Evolutionary conservation across 2,113 vertebrate species (phyloP), one percentile per base, ranked within the genome.

Genomic region (Indicator indicator): DNA sequence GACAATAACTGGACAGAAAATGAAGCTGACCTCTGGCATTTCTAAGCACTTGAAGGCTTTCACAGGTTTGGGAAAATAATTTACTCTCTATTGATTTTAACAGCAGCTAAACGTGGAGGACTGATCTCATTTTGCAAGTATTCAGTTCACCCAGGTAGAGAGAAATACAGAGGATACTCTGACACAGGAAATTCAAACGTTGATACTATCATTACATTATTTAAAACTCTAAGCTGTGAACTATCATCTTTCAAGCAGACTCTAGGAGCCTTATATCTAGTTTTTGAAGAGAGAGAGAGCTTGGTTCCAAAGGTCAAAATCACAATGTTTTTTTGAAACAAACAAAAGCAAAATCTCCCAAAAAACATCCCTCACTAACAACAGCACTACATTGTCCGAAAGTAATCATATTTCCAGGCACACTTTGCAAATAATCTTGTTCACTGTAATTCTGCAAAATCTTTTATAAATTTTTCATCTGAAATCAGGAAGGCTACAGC

Each of bases 401-500:
- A 88, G 68, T 74, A 95, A 92, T 78, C 83, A 44, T 72, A 83
- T 82, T 88, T 97, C 89, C 72, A 95, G 74, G 62, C 81, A 93
- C 67, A 90, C 55, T 81, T 74, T 82, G 55, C 95, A 97, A 93
- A 90, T 89, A 26, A 93, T 62, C 90, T 74, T 59, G 48, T 94
- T 94, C 86, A 91, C 83, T 76, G 67, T 90, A 94, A 93, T 84
- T 97, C 86, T 95, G 71, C 33, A 93, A 88, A 65, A 86, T 88
- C 91, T 94, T 96, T 90, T 82, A 95, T 92, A 92, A 94, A 96
- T 94, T 93, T 96, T 90, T 97, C 58, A 92, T 72, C 86, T 69
- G 70, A 97, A 97, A 94, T 94, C 71, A 90, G 79, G 55, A 78
- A 90, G 5, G 46, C 83, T 83, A 65, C 84, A 77, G 58, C 79